Evolutionary conservation across 2,888 invertebrate genomes (phyloP).

Genomic region (Athripsodes cinereus): DNA sequence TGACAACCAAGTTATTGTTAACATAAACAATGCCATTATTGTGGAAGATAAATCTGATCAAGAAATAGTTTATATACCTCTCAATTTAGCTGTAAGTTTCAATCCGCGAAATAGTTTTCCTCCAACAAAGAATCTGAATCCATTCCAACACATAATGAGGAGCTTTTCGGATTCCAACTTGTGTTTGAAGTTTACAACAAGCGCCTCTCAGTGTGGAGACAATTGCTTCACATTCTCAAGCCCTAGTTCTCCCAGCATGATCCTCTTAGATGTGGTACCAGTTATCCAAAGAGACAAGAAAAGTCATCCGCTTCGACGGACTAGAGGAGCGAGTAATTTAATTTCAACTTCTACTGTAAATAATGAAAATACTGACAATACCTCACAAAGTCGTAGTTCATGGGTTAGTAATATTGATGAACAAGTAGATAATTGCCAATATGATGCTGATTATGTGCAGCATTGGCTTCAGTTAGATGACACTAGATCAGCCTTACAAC

Average conservation of each 20-base stretch:
- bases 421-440: conserved; percentile 52
- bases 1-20: conserved; percentile 53
- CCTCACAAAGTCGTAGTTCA: conserved; percentile 37
- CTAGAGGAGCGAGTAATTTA: conserved; percentile 47
- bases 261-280: conserved; percentile 55
- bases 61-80: conserved; percentile 62
- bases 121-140: conserved; percentile 60
- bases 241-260: conserved; percentile 55
- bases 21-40: conserved; percentile 49
- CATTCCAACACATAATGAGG: conserved; percentile 67
- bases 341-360: conserved; percentile 37
- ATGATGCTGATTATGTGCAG: conserved; percentile 69
- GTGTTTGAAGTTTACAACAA: conserved; percentile 61
- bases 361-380: conserved; percentile 35
- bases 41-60: conserved; percentile 55
- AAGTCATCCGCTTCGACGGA: conserved; percentile 49
- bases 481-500: conserved; percentile 60
- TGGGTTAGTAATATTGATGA: conserved; percentile 58
- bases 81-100: conserved; percentile 56
- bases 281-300: conserved; percentile 42
- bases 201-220: conserved; percentile 46
- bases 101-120: conserved; percentile 67
- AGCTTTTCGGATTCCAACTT: conserved; percentile 71
- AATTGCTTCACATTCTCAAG: conserved; percentile 47
- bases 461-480: conserved; percentile 71